These are phyloP conservation scores for Antennarius striatus DNA, from an alignment of 2,113 vertebrate genomes.

Conservation along the genomic window DNA sequence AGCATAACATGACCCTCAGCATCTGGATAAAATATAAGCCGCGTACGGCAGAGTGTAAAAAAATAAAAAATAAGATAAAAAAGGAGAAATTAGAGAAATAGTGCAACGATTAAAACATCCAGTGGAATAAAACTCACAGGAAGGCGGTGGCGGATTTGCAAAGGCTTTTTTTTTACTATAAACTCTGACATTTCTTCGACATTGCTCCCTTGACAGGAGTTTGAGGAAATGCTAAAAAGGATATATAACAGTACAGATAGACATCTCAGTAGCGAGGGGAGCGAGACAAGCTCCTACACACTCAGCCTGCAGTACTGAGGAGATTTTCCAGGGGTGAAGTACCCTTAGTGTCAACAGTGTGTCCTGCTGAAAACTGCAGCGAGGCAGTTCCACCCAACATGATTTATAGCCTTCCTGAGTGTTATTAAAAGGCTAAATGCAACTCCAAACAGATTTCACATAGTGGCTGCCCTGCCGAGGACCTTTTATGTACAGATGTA, in stretches of 20 bases:
- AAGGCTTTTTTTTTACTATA: neutral
- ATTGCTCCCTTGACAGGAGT: constrained; percentile 17
- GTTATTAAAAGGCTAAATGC: constrained; percentile 76
- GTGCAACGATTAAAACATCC: neutral
- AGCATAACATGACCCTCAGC: constrained; percentile 7
- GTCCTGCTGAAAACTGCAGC: constrained; percentile 65
- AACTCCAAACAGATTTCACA: constrained; percentile 65
- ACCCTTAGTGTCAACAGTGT: constrained; percentile 78
- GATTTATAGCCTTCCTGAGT: constrained; percentile 75
- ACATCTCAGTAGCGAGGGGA: constrained; percentile 44
- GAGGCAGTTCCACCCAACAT: constrained; percentile 64
- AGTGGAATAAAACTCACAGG: neutral
- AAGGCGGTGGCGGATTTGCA: constrained; percentile 17
- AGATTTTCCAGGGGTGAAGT: constrained; percentile 65
- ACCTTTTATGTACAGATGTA: constrained; percentile 55
- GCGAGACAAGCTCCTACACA: constrained; percentile 52
- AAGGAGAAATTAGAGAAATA: neutral
- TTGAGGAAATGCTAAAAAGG: constrained; percentile 9
- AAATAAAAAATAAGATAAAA: neutral
- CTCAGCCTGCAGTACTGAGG: constrained; percentile 34
- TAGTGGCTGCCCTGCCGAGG: constrained; percentile 40
- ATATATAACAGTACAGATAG: constrained; percentile 34
- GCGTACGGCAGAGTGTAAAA: no score
- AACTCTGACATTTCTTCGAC: constrained; percentile 19
- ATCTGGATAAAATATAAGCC: constrained; percentile 18